phyloP scores from a whole-genome alignment of 2,113 vertebrate species.

The Rhineura floridana region DNA sequence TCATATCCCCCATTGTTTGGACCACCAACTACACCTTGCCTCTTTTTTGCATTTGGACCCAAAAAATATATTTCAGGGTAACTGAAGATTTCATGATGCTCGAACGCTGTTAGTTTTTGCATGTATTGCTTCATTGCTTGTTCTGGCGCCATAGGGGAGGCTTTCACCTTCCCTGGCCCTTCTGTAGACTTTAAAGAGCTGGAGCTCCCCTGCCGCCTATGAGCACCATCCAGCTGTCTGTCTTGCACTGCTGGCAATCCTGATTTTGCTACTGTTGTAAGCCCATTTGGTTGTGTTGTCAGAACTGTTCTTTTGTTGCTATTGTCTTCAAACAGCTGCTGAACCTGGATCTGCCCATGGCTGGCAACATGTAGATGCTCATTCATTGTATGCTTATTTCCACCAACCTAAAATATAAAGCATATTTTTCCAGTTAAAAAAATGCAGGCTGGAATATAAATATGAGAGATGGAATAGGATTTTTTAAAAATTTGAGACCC shows the following conservation, averaged over 20 bases:
- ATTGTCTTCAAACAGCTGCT: slow-evolving; percentile 93
- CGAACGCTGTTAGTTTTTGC: slow-evolving; percentile 92
- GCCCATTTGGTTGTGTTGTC: slow-evolving; percentile 92
- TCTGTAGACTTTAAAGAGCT: slow-evolving; percentile 88
- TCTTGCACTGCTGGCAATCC: slow-evolving; percentile 83
- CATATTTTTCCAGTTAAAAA: slow-evolving; percentile 63
- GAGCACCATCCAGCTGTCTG: slow-evolving; percentile 81
- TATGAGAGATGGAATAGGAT: background rate
- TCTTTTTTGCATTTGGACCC: slow-evolving; percentile 95
- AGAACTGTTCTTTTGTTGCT: slow-evolving; percentile 92
- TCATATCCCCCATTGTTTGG: slow-evolving; percentile 95
- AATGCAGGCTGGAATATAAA: background rate
- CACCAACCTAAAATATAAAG: slow-evolving; percentile 81
- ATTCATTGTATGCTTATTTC: slow-evolving; percentile 88
- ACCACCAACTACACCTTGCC: slow-evolving; percentile 90
- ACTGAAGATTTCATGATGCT: slow-evolving; percentile 95
- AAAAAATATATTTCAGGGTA: slow-evolving; percentile 93
- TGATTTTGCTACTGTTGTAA: slow-evolving; percentile 81
- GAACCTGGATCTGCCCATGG: slow-evolving; percentile 89
- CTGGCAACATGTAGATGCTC: slow-evolving; percentile 82
- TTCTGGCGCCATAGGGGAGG: slow-evolving; percentile 83
- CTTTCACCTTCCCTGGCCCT: slow-evolving; percentile 82
- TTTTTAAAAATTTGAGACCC: background rate
- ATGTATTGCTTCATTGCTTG: slow-evolving; percentile 97
- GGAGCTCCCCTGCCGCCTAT: slow-evolving; percentile 88